phyloP scores from a whole-genome alignment of 2,888 invertebrate genomes.

The Lucinisca nassula region DNA sequence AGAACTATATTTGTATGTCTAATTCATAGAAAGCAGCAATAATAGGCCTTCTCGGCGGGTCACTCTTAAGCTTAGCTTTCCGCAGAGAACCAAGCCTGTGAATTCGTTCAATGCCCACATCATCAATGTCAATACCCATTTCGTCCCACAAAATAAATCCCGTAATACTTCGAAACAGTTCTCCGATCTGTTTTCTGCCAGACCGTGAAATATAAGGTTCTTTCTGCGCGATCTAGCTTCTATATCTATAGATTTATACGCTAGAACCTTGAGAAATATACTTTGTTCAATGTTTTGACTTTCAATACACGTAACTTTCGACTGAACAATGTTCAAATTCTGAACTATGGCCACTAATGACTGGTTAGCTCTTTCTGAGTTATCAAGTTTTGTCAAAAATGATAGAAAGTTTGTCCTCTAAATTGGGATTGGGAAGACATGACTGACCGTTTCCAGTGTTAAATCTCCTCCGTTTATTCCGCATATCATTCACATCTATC shows the following conservation, averaged over 20 bases:
- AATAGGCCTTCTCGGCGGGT: conserved; percentile 13
- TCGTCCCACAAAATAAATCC: neutral
- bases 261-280: conserved; percentile 9
- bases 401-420: neutral
- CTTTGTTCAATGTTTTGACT: conserved; percentile 8
- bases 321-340: neutral
- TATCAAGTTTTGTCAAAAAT: neutral
- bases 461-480: neutral
- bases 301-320: neutral
- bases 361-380: neutral
- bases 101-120: conserved; percentile 3
- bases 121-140: conserved; percentile 4
- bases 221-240: conserved; percentile 33
- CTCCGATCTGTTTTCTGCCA: conserved; percentile 17
- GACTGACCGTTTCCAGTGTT: neutral
- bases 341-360: neutral
- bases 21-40: conserved; percentile 22
- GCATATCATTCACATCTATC: neutral
- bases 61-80: neutral
- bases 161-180: conserved; percentile 2
- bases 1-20: conserved; percentile 5
- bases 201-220: conserved; percentile 22
- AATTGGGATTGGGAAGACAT: neutral
- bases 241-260: no score
- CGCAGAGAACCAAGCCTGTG: conserved; percentile 9